Percentiles rank a stretch among this genome's conserved stretches.
These are phyloP conservation scores for Lithophane leautieri DNA, from an alignment of 2,888 invertebrate genomes.

Conservation along the genomic window DNA sequence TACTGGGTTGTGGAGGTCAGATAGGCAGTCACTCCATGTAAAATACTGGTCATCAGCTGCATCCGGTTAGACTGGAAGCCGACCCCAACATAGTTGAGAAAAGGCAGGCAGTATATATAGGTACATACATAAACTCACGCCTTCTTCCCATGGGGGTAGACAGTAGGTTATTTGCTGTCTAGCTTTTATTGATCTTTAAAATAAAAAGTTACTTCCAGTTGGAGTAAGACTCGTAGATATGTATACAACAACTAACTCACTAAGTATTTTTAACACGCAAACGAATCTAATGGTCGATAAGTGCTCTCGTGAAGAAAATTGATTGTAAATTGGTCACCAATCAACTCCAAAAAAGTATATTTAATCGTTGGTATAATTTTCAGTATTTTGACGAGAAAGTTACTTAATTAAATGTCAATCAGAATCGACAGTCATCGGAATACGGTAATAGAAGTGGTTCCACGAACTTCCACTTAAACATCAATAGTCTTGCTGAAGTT, in stretches of 20 bases:
- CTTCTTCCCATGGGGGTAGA: too few species aligned
- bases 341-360: slow-evolving; percentile 17
- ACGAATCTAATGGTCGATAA: not conserved
- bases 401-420: slow-evolving; percentile 21
- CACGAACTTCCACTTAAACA: not conserved
- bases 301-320: slow-evolving; percentile 6
- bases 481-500: not conserved
- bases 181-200: slow-evolving; percentile 1
- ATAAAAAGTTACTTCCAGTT: not conserved
- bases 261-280: not conserved
- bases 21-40: too few species aligned
- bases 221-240: not conserved
- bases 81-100: too few species aligned
- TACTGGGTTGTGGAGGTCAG: too few species aligned
- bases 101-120: too few species aligned
- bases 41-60: too few species aligned
- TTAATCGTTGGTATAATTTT: slow-evolving; percentile 22
- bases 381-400: slow-evolving; percentile 8
- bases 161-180: too few species aligned
- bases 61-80: too few species aligned
- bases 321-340: slow-evolving; percentile 35
- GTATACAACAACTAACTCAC: not conserved
- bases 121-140: too few species aligned
- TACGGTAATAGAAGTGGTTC: not conserved
- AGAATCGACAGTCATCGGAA: not conserved